Evolutionary conservation across 2,113 vertebrate genomes (phyloP).

Genomic region (Pyxicephalus adspersus): DNA sequence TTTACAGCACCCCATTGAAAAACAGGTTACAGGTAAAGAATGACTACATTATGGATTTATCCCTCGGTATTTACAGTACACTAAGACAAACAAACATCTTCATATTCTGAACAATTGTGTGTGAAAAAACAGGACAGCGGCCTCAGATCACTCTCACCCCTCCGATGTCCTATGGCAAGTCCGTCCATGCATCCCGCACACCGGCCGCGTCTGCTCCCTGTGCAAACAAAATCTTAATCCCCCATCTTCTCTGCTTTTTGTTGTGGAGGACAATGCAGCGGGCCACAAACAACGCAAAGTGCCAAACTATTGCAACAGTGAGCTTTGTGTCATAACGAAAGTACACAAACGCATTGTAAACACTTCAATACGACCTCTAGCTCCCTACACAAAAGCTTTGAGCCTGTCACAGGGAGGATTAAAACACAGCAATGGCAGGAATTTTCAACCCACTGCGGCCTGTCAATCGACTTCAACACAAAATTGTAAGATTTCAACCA

Average conservation of each 20-base stretch:
- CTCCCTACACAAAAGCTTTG: not conserved
- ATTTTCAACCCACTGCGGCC: not conserved
- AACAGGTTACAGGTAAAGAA: not conserved
- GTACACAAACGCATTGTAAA: not conserved
- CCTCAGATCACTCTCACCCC: no score
- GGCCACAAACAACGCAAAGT: not conserved
- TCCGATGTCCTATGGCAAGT: not conserved
- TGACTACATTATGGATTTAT: not conserved
- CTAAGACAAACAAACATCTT: no score
- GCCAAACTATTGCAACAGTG: constrained; percentile 36
- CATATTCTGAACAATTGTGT: no score
- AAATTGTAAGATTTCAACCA: no score
- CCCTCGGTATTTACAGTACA: no score
- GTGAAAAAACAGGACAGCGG: no score
- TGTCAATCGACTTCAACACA: no score
- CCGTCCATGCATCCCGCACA: not conserved
- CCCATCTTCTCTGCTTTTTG: not conserved
- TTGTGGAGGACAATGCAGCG: constrained; percentile 19
- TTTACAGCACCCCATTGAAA: no score
- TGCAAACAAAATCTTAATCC: constrained; percentile 30
- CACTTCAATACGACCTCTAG: not conserved
- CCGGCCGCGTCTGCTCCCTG: not conserved
- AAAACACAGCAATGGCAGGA: constrained; percentile 2
- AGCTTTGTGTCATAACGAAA: not conserved
- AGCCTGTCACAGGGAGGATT: not conserved